phyloP scores from a whole-genome alignment of 1,140 invertebrate genomes.

The Drosophila pallidifrons region DNA sequence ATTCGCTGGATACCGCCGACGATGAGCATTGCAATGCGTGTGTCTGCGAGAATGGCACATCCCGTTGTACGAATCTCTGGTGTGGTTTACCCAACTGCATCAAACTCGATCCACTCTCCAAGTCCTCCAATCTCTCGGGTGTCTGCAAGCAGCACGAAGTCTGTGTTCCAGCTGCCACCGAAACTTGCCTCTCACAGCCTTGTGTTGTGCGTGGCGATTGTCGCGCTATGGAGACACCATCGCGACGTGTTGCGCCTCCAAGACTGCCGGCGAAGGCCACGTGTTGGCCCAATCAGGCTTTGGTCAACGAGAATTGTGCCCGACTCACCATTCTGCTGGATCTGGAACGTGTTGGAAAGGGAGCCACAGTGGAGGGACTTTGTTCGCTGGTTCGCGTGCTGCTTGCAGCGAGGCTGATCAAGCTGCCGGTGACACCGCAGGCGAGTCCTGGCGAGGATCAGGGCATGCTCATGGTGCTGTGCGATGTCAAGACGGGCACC shows the following conservation, averaged over 20 bases:
- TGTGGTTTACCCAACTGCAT: slow-evolving; percentile 93
- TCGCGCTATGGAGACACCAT: slow-evolving; percentile 88
- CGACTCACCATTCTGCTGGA: slow-evolving; percentile 90
- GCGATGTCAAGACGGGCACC: slow-evolving; percentile 91
- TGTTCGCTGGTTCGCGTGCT: slow-evolving; percentile 89
- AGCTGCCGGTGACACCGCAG: slow-evolving; percentile 48
- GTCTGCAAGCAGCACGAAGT: slow-evolving; percentile 85
- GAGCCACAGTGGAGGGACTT: slow-evolving; percentile 90
- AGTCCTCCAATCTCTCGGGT: slow-evolving; percentile 86
- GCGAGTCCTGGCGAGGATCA: slow-evolving; percentile 31
- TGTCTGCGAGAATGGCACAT: slow-evolving; percentile 90
- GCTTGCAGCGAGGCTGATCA: slow-evolving; percentile 87
- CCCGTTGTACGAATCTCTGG: slow-evolving; percentile 94
- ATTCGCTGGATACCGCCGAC: slow-evolving; percentile 83
- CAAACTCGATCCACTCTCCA: slow-evolving; percentile 85
- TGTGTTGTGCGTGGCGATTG: slow-evolving; percentile 94
- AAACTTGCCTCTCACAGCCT: slow-evolving; percentile 91
- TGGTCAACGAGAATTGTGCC: slow-evolving; percentile 90
- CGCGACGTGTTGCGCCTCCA: slow-evolving; percentile 90
- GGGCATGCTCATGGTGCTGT: slow-evolving; percentile 90
- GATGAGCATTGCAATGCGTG: slow-evolving; percentile 93
- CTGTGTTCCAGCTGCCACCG: slow-evolving; percentile 90
- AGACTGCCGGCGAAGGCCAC: slow-evolving; percentile 89
- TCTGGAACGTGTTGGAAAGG: slow-evolving; percentile 87
- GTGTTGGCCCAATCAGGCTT: slow-evolving; percentile 92